Base-by-base conservation (phyloP, 2,113 vertebrate genomes). In the Mugil cephalus region DNA sequence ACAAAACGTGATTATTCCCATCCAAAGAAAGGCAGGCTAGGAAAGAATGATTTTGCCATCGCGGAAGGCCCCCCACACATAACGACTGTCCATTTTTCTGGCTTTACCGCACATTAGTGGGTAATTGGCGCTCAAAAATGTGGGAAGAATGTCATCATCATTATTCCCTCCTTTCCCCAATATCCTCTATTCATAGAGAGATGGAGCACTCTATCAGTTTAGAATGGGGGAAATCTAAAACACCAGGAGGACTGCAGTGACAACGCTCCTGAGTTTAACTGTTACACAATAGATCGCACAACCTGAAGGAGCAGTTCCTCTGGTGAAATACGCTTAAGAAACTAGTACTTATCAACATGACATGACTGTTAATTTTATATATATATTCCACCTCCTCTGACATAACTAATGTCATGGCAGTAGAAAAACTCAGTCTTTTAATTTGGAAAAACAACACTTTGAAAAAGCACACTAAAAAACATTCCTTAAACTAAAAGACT, bases 1-100 rank as follows among this genome's bases (percentile, higher is more conserved):
- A 92, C 86, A 85, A 90, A 90, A 89, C 83, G 80, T 85, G 90
- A 93, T 94, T 93, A 94, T 92, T 89, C 80, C 82, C 82, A 76
- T 86, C 86, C 82, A 85, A 85, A 88, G 83, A 90, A 74, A 59
- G 63, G 47, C 51, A 64, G 52, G 63, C 61, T 52, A 83, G 85
- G 84, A 87, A 92, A 92, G 89, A 93, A 80, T 86, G 84, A 92
- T 93, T 88, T 91, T 80, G 86, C 85, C 82, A 84, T 85, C 85
- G 87, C 46, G 43, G 66, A 82, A 84, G 69, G 79, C 68, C 76
- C 70, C 24, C 24, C 71, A 67, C 80, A 74, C 72, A 40, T 84
- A 88, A 91, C 68, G 80, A 85, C 79, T 82, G 82, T 91, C 87
- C 89, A 91, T 94, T 94, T 88, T 93, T 92, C 88, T 92, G 87